Conservation (phyloP, 2,113 vertebrate species). For the Mugil cephalus region DNA sequence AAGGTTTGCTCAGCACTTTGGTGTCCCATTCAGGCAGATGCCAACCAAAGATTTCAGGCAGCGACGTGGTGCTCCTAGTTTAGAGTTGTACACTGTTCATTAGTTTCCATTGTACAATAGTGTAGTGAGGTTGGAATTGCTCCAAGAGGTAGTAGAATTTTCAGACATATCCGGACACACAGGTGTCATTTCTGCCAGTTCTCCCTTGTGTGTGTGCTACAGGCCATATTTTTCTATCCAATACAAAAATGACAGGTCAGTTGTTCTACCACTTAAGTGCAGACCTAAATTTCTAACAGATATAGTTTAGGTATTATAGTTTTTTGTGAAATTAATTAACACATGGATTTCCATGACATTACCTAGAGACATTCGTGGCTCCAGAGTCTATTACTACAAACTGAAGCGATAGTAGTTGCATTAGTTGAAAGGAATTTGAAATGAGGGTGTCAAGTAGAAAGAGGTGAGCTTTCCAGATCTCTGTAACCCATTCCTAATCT, state of each 20-base stretch:
- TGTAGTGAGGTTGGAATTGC: not conserved
- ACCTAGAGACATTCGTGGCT: not conserved
- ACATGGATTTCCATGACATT: not conserved
- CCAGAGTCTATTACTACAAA: not conserved
- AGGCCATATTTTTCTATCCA: too few relatives aligned
- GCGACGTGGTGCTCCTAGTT: constrained; percentile 17
- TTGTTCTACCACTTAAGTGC: not conserved
- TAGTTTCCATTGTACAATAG: constrained; percentile 12
- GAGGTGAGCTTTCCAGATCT: not conserved
- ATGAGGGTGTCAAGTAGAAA: not conserved
- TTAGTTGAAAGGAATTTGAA: not conserved
- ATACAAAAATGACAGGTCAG: not conserved
- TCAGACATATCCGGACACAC: not conserved
- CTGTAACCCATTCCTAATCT: not conserved
- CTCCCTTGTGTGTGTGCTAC: too few relatives aligned
- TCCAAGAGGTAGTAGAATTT: not conserved
- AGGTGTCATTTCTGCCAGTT: not conserved
- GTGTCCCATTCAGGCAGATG: constrained; percentile 46
- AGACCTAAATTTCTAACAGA: not conserved
- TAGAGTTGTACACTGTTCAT: constrained; percentile 20
- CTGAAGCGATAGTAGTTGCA: not conserved
- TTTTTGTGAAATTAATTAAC: not conserved
- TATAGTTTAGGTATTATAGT: not conserved
- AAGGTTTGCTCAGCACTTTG: constrained; percentile 79
- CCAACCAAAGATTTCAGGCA: constrained; percentile 53